These are phyloP conservation scores for Leptinotarsa tumamoca DNA, from an alignment of 2,888 invertebrate genomes.

Conservation along the genomic window DNA sequence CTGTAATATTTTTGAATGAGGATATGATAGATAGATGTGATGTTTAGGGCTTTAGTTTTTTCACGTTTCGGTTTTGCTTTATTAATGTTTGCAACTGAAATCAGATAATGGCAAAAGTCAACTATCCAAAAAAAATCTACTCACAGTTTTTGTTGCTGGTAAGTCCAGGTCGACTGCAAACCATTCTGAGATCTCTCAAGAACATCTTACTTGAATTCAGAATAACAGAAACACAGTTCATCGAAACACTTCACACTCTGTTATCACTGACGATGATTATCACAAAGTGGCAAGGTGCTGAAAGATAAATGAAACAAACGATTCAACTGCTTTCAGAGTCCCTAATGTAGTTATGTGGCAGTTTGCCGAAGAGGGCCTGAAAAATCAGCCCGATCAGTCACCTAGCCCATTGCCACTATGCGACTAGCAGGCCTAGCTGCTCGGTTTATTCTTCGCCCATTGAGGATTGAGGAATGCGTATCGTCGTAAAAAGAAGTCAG, in stretches of 20 bases:
- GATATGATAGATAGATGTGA: no score
- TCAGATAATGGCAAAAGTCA: no score
- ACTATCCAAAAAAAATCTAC: background rate
- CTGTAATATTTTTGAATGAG: no score
- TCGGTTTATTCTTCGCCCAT: slow-evolving; percentile 50
- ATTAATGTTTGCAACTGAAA: no score
- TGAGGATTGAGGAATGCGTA: slow-evolving; percentile 48
- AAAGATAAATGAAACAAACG: background rate
- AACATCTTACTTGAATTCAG: background rate
- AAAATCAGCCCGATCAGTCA: slow-evolving; percentile 23
- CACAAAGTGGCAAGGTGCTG: slow-evolving; percentile 12
- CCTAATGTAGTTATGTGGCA: background rate
- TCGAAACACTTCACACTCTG: background rate
- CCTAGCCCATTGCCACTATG: slow-evolving; percentile 55
- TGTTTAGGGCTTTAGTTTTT: no score
- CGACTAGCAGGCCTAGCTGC: slow-evolving; percentile 50
- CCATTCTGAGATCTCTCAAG: background rate
- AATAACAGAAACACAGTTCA: slow-evolving; percentile 8
- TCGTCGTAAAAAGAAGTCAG: slow-evolving; percentile 32
- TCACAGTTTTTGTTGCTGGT: background rate
- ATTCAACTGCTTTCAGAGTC: background rate
- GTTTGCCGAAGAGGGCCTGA: background rate
- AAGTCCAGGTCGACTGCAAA: background rate
- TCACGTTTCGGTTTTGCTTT: no score
- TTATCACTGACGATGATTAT: background rate